Percentiles rank a stretch among this genome's conserved stretches.
These are phyloP conservation scores for Masticophis lateralis DNA, from an alignment of 2,797 vertebrate genomes.

Conservation along the genomic window DNA sequence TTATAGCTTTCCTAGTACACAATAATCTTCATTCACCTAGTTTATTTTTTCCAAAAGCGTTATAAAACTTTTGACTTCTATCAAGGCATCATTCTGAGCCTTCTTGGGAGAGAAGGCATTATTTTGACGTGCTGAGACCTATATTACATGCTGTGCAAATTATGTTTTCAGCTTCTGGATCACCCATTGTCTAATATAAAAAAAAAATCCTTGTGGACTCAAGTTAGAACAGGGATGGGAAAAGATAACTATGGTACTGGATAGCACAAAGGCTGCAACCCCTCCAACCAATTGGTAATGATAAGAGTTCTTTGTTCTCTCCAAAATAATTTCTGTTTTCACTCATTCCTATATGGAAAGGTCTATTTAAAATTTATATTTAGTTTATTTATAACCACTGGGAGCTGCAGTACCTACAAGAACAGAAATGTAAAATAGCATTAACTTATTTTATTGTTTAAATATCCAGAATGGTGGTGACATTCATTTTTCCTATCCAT, in stretches of 20 bases:
- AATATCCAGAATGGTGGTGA: neutral
- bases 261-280: neutral
- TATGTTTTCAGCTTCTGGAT: constrained; percentile 55
- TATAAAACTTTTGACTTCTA: constrained; percentile 64
- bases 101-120: constrained; percentile 57
- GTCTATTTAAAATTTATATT: neutral
- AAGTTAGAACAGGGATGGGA: constrained; percentile 14
- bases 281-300: constrained; percentile 18
- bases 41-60: constrained; percentile 67
- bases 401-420: neutral
- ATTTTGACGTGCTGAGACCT: constrained; percentile 42
- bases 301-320: neutral
- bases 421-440: constrained; percentile 20
- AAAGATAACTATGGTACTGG: constrained; percentile 7
- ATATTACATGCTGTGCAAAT: constrained; percentile 41
- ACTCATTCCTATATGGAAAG: constrained; percentile 3
- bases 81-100: constrained; percentile 54
- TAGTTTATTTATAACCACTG: constrained; percentile 13
- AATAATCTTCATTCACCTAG: constrained; percentile 76
- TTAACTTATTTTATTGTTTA: neutral
- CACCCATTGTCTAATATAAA: constrained; percentile 53
- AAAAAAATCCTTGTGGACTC: constrained; percentile 29
- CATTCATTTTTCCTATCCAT: neutral
- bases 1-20: constrained; percentile 73
- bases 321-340: neutral